Base-by-base conservation (phyloP, 2,888 invertebrate genomes). In the Eupithecia subfuscata region DNA sequence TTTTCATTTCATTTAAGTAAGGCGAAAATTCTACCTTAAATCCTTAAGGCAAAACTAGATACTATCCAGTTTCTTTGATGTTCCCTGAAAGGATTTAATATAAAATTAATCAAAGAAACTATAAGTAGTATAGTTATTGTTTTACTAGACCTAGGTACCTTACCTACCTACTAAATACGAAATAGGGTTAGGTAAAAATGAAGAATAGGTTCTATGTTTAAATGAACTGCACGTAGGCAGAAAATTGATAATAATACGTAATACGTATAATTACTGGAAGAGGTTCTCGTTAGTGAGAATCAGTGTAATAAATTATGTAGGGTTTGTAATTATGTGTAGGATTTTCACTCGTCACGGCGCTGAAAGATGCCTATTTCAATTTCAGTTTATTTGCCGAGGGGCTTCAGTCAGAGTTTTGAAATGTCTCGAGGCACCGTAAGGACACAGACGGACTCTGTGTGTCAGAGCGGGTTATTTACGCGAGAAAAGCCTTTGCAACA, bases 341-440 rank as follows among this genome's bases (percentile, higher is more conserved):
- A 71, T 69, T 48, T 69, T 70, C 76, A 81, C 78, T 80, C 76
- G 81, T 80, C 78, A 79, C 76, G 72, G 60, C 12, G 25, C 60
- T 37, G 65, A 40, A 37, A 67, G n/a, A 67, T 67, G 22, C 37
- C 68, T 22, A 45, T 68, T 68, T 43, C 67, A 67, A 79, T 80
- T 86, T 85, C 85, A 87, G 84, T 84, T 84, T 89, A 87, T 89
- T 89, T 89, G 84, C 87, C 76, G 79, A 87, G 86, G 86, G 86
- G 86, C 81, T 83, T 86, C 84, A 83, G 3, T 86, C 84, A 83
- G 3, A 56, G 84, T 88, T 85, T 83, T 84, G 84, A 84, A 84
- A 85, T 84, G 81, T 85, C 87, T 87, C 79, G 81, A 85, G 86
- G 88, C 84, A 79, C 75, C 84, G 85, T 78, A 82, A 84, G 86